A percentile compares a stretch with the other conserved stretches of the same genome.
Conservation (phyloP, 53 echinoderm and acorn worm species). For the Astropecten irregularis region DNA sequence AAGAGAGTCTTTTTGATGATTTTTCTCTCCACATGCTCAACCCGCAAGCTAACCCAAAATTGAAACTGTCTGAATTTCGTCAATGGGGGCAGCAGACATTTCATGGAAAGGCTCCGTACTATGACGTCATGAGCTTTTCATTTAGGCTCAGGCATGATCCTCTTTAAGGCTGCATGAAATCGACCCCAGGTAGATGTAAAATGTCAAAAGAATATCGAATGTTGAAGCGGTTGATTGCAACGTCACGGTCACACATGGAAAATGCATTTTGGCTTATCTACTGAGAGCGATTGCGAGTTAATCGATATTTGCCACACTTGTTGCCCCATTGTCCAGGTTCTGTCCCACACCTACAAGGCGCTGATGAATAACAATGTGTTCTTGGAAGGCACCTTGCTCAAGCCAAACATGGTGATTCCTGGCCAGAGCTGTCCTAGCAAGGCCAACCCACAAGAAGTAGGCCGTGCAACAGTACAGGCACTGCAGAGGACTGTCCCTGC, state of each 20-base stretch:
- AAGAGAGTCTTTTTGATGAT: too few species aligned
- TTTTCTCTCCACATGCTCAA: too few species aligned
- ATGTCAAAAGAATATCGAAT: neutral
- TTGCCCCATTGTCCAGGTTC: constrained; percentile 33
- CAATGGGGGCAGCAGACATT: too few species aligned
- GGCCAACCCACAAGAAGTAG: constrained; percentile 72
- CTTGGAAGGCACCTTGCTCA: constrained; percentile 94
- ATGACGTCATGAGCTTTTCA: too few species aligned
- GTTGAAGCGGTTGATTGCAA: neutral
- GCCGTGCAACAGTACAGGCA: constrained; percentile 77
- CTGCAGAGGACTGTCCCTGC: constrained; percentile 88
- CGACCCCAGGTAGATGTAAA: too few species aligned
- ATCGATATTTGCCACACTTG: neutral
- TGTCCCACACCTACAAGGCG: constrained; percentile 68
- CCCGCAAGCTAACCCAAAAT: too few species aligned
- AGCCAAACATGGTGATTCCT: constrained; percentile 96
- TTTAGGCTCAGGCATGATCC: too few species aligned
- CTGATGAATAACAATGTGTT: constrained; percentile 74
- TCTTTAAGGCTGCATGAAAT: too few species aligned
- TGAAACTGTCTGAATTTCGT: too few species aligned
- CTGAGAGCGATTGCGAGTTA: neutral
- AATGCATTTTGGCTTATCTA: neutral
- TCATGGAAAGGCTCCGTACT: too few species aligned
- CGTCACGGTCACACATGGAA: neutral
- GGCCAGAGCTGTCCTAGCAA: constrained; percentile 86